Base-by-base conservation (phyloP, 2,797 vertebrate genomes). In the Parauchenoglanis punctatus region DNA sequence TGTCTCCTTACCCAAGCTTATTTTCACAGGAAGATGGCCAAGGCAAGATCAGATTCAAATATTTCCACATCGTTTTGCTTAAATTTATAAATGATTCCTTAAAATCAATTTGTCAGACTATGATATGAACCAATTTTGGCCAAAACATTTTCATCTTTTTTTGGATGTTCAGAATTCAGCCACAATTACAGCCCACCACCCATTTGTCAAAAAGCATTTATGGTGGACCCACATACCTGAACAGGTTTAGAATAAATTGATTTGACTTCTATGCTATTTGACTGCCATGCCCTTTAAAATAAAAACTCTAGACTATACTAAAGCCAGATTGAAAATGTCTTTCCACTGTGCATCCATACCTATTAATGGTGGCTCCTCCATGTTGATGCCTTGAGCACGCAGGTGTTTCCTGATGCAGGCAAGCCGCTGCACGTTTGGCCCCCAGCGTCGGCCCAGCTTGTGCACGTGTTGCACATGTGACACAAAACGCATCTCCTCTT, bases 381-480 rank as follows among this genome's bases (percentile, higher is more conserved):
- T 98, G 94, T 96, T 96, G 96, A 99, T 99, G 97, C 98, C 99
- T 97, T 99, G 99, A 98, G 98, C 97, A 96, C 97, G 97, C 96
- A 99, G 98, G 96, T 99, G 99, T 95, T 99, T 99, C 95, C 97
- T 98, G 94, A 99, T 99, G 94, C 99, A 99, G 95, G 98, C 98
- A 93, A 99, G 96, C 89, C 96, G 97, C 96, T 99, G 99, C 92
- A 99, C 97, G 65, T 99, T 99, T 93, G 98, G 98, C 89, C 98
- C 99, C 98, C 98, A 99, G 94, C 98, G 99, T 86, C 97, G 97
- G 91, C 98, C 97, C 94, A 99, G 96, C 97, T 99, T 99, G 95
- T 99, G 98, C 93, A 99, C 96, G 94, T 98, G 97, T 96, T 99
- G 99, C 93, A 98, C 97, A 94, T 99, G 98, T n/a, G 98, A 99